These are phyloP conservation scores for Lithobius niger DNA, from an alignment of 1,140 invertebrate genomes.

Conservation along the genomic window DNA sequence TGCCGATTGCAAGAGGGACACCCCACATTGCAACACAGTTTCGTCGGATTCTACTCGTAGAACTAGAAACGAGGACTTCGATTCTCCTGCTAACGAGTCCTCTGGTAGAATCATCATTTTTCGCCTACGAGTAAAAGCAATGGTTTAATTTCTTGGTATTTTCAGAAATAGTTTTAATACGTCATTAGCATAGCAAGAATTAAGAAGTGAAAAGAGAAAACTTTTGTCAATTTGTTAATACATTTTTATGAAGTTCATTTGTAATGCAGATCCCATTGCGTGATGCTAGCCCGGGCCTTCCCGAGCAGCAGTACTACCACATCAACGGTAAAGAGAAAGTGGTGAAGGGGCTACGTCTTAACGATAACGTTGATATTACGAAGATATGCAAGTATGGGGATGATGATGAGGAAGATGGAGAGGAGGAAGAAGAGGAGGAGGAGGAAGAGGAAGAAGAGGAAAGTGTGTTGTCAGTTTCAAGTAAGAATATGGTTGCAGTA, in stretches of 20 bases:
- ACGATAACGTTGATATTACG: neutral
- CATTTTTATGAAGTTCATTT: no score
- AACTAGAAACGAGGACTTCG: no score
- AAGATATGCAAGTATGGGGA: constrained; percentile 27
- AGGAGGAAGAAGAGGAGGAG: constrained; percentile 26
- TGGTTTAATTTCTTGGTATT: neutral
- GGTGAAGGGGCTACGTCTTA: constrained; percentile 2
- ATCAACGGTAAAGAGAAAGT: constrained; percentile 1
- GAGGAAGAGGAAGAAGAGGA: no score
- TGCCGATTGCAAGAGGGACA: no score
- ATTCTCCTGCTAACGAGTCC: no score
- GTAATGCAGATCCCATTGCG: neutral
- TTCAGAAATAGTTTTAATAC: neutral
- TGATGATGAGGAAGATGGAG: constrained; percentile 27
- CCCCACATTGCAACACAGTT: no score
- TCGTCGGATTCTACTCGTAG: no score
- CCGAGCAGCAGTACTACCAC: constrained; percentile 3
- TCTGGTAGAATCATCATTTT: no score
- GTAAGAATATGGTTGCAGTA: no score
- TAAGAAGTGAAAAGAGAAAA: neutral
- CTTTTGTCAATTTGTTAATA: no score
- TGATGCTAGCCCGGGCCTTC: neutral
- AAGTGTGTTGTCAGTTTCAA: no score
- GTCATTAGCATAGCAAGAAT: neutral
- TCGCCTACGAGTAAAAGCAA: no score